Evolutionary conservation across 2,888 invertebrate genomes (phyloP).

Genomic region (Acleris sparsana): DNA sequence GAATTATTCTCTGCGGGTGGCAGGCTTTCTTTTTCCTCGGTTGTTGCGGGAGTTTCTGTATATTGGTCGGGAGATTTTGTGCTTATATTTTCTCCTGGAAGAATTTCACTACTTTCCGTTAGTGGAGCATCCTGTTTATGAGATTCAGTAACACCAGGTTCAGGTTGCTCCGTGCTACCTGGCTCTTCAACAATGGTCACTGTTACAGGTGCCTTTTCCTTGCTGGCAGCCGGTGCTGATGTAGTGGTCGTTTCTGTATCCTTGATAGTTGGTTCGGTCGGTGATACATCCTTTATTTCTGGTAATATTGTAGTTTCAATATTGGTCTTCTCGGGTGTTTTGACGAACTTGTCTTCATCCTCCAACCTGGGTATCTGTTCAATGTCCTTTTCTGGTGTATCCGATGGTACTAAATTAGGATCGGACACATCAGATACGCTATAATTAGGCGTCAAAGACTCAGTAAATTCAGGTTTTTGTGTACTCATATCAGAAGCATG

Average conservation of each 20-base stretch:
- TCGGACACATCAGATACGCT: not conserved
- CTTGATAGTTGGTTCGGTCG: constrained; percentile 1
- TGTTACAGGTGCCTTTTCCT: constrained; percentile 7
- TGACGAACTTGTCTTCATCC: constrained; percentile 1
- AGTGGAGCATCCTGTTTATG: not conserved
- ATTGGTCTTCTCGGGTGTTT: not conserved
- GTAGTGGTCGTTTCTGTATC: constrained; percentile 9
- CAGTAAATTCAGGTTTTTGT: constrained; percentile 11
- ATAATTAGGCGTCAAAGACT: not conserved
- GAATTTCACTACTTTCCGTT: constrained; percentile 12
- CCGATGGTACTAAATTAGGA: not conserved
- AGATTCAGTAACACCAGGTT: constrained; percentile 18
- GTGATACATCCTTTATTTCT: not conserved
- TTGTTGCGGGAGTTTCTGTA: constrained; percentile 24
- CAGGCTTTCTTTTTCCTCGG: constrained; percentile 29
- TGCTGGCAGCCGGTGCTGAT: constrained; percentile 14
- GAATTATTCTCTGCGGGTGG: constrained; percentile 18
- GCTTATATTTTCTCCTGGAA: constrained; percentile 5
- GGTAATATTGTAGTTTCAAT: constrained; percentile 6
- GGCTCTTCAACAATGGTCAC: constrained; percentile 5
- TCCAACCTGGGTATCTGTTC: constrained; percentile 3
- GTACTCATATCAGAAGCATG: constrained; percentile 1
- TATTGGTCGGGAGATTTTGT: constrained; percentile 26
- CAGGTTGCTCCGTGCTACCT: constrained; percentile 6
- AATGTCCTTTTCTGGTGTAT: constrained; percentile 5